Evolutionary conservation across 2,113 vertebrate genomes (phyloP), one percentile per base, ranked within the genome.

Genomic region (Oplegnathus fasciatus): DNA sequence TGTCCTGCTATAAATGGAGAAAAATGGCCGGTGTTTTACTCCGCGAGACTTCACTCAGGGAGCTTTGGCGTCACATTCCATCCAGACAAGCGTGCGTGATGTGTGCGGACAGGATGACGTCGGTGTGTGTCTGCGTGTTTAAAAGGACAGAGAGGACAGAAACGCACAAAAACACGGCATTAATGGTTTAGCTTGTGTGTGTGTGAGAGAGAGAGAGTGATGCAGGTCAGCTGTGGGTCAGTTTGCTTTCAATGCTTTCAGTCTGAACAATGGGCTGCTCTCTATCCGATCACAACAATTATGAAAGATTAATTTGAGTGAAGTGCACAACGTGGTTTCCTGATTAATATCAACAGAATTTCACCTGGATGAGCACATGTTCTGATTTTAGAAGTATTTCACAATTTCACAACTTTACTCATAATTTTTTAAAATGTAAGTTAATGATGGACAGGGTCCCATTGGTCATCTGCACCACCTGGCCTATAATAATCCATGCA

Each of bases 11-110:
- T 93, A 94, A 95, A 93, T 91, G 87, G 88, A 91, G 86, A 94
- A 95, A 96, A 82, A 96, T 95, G 95, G 95, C 94, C 93, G 95
- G 79, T 90, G 88, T 85, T 90, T 90, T 84, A 89, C 93, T 94
- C 90, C 95, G 95, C 94, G 95, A 96, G 95, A 96, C 87, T 95
- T 95, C 88, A 83, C 89, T 94, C 87, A 64, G 72, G 17, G 24
- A 85, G 86, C 86, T 88, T 37, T 89, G 85, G 85, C 92, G 89
- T 93, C 91, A 91, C 86, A 87, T 75, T 86, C 81, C 82, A 86
- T 66, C 73, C 83, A 64, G 62, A 86, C 65, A 2, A 30, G 65
- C 86, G 79, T 89, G 84, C 88, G 84, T 87, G 88, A 78, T 71
- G 89, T 70, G 71, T 69, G 76, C 64, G 71, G 86, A 18, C 60